Evolutionary conservation across 2,888 invertebrate species (phyloP), one percentile per base, ranked within the genome.

Genomic region (Rugalucina vietnamica): DNA sequence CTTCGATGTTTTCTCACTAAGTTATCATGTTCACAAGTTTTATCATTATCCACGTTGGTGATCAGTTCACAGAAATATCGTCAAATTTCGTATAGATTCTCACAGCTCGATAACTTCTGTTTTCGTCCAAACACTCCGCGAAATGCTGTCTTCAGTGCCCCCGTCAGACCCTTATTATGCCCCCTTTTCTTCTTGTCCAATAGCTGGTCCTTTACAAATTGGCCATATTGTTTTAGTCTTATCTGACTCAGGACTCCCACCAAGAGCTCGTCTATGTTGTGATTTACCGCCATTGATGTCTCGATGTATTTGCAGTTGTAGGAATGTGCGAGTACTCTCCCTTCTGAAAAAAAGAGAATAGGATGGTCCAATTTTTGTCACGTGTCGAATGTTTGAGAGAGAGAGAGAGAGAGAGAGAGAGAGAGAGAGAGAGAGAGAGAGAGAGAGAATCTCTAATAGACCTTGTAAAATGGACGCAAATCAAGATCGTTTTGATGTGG

Each of bases 281-380:
- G 98, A 95, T 98, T 98, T 93, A 99, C 98, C 36, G 98, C 98
- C 32, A 98, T 98, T 0, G 98, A 98, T 37, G 98, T 97, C 95
- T 99, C 98, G 91, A 98, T 97, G 96, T 98, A 98, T 95, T 98
- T 98, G 76, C 98, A 97, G 89, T 97, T 97, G 95, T 97, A 84
- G 14, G 87, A 84, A 54, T 84, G 72, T 14, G 88, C 87, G 32
- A 87, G 75, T 2, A 79, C 69, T 54, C 80, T 71, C 3, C 86
- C 87, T 43, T 85, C 88, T 89, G 88, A 49, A 88, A 83, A 32
- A 65, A 12, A 34, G 1, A 34, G 34, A 34, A 34, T 10, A 65
- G n/a, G n/a, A n/a, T n/a, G n/a, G n/a, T n/a, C n/a, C n/a, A n/a
- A n/a, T n/a, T n/a, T n/a, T n/a, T n/a, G n/a, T n/a, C n/a, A n/a